Evolutionary conservation across 2,113 vertebrate species (phyloP).

Genomic region (Tiliqua scincoides): DNA sequence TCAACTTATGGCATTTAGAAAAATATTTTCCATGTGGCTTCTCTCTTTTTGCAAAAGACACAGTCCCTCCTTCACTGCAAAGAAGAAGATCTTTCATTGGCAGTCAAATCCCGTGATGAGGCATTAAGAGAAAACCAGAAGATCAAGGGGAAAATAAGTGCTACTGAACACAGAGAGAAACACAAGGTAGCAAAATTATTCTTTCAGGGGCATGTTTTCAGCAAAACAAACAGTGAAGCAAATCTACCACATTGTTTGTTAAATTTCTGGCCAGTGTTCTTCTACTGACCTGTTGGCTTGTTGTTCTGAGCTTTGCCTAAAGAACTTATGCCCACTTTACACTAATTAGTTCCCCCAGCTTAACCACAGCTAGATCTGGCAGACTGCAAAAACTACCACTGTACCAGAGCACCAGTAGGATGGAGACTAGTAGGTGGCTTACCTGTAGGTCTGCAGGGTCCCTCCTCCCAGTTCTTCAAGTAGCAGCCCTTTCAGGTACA

Average conservation of each 20-base stretch:
- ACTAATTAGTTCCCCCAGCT: too few species aligned
- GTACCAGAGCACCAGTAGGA: too few species aligned
- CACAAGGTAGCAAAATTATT: conserved; percentile 50
- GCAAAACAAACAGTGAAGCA: not conserved
- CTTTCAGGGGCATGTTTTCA: not conserved
- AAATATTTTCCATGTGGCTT: not conserved
- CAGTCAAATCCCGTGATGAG: conserved; percentile 52
- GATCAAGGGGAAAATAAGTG: conserved; percentile 61
- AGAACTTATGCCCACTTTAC: too few species aligned
- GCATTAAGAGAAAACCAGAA: conserved; percentile 65
- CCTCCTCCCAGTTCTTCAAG: too few species aligned
- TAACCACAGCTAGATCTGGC: too few species aligned
- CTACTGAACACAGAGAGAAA: conserved; percentile 61
- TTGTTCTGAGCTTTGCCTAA: too few species aligned
- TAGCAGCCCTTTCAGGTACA: too few species aligned
- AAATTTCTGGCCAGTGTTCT: not conserved
- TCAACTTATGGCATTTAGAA: not conserved
- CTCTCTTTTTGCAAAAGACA: conserved; percentile 53
- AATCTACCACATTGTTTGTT: not conserved
- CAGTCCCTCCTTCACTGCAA: conserved; percentile 63
- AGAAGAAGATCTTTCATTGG: conserved; percentile 62
- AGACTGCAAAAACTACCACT: too few species aligned
- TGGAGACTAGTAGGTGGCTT: too few species aligned
- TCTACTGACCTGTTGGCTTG: too few species aligned
- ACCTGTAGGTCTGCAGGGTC: too few species aligned